Evolutionary conservation across 2,797 vertebrate species (phyloP), one percentile per base, ranked within the genome.

Genomic region (Adrianichthys oophorus): DNA sequence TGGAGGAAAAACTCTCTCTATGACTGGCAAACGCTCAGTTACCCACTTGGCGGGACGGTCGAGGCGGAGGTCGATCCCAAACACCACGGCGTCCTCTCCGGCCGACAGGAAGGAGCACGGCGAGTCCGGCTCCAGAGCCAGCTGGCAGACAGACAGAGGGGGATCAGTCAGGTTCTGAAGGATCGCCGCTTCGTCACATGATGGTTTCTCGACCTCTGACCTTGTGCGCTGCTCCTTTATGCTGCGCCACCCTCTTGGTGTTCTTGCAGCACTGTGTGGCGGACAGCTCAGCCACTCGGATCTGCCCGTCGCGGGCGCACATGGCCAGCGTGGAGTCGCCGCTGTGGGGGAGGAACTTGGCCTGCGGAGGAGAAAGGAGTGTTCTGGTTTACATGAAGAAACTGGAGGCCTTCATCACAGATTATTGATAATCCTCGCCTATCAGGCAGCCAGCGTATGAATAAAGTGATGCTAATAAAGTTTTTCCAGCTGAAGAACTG

Each of bases 321-420:
- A 97, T 99, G 58, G 95, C 97, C 80, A 98, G 79, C 1, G 96
- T 98, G n/a, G 95, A 96, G 85, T 98, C 97, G 0, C 97, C 97
- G 0, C 95, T 98, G 89, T 99, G 96, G 46, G 96, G 96, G 68
- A 99, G 93, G 85, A 99, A 99, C 86, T 99, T 99, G 19, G 96
- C 97, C 97, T 98, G 46, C 1, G 13, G 15, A 41, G 21, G 76
- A 19, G 7, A 65, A 62, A 5, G 4, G 26, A 26, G 26, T 26
- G 5, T 26, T 19, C 19, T 19, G 19, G 19, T 19, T 19, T 19
- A 19, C 19, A 19, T 19, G 19, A 19, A 19, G 19, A 19, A 19
- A 19, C 19, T 19, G 19, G 19, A 2, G 19, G 19, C 1, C 19
- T 19, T 2, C 19, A 19, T 19, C 19, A 19, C 19, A 19, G 19